phyloP scores from a whole-genome alignment of 2,797 vertebrate species.

The Somateria mollissima region DNA sequence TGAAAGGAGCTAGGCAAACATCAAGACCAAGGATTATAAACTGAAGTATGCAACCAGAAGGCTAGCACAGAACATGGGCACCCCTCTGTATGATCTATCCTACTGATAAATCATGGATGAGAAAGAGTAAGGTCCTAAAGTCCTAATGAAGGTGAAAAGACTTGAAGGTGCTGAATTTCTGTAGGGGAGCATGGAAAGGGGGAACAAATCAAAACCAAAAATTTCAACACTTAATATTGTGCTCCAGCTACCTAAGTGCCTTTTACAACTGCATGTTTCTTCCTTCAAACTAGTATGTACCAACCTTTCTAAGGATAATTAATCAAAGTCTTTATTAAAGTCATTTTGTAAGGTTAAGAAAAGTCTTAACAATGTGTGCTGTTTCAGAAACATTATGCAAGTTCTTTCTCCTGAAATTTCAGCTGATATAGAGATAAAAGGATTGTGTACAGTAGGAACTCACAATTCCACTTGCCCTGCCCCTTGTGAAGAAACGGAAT shows the following conservation, averaged over 20 bases:
- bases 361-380: neutral
- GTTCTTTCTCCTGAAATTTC: conserved; percentile 36
- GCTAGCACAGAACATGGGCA: neutral
- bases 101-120: neutral
- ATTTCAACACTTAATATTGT: neutral
- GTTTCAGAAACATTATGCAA: neutral
- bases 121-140: neutral
- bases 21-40: neutral
- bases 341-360: neutral
- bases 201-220: neutral
- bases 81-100: neutral
- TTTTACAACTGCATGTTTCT: neutral
- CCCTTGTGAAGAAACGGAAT: conserved; percentile 79
- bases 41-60: neutral
- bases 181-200: neutral
- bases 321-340: neutral
- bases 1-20: neutral
- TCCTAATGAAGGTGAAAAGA: neutral
- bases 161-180: neutral
- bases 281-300: neutral
- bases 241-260: neutral
- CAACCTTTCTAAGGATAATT: neutral
- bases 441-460: conserved; percentile 75
- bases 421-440: conserved; percentile 75
- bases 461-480: conserved; percentile 80